Conservation (phyloP, 53 echinoderm and acorn worm genomes). For the Holothuria leucospilota region DNA sequence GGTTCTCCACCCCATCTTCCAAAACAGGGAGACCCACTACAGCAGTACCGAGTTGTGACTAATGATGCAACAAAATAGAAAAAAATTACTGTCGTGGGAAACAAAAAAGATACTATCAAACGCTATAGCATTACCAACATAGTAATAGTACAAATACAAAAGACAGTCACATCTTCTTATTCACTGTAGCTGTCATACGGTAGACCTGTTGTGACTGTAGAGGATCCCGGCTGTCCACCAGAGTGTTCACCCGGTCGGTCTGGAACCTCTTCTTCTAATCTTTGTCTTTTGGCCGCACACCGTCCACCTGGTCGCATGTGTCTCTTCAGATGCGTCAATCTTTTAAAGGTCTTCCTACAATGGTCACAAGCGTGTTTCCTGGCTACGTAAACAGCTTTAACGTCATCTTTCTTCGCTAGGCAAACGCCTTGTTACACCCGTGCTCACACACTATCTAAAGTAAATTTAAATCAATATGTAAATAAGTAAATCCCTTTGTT, state of each 20-base stretch:
- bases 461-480: not conserved
- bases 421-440: no score
- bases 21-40: no score
- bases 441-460: not conserved
- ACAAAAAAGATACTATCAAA: no score
- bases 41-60: no score
- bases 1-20: no score
- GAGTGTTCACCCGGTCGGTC: not conserved
- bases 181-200: constrained; percentile 7
- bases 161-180: not conserved
- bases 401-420: not conserved
- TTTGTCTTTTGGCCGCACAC: constrained; percentile 29
- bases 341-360: not conserved
- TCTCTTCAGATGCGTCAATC: not conserved
- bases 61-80: no score
- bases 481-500: no score
- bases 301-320: not conserved
- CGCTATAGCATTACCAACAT: no score
- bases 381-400: not conserved
- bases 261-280: not conserved
- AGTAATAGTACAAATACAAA: no score
- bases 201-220: not conserved
- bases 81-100: no score
- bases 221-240: not conserved
- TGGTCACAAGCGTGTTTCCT: not conserved